Base-by-base conservation (phyloP, 2,888 invertebrate species). In the Sphaerophoria rueppellii region DNA sequence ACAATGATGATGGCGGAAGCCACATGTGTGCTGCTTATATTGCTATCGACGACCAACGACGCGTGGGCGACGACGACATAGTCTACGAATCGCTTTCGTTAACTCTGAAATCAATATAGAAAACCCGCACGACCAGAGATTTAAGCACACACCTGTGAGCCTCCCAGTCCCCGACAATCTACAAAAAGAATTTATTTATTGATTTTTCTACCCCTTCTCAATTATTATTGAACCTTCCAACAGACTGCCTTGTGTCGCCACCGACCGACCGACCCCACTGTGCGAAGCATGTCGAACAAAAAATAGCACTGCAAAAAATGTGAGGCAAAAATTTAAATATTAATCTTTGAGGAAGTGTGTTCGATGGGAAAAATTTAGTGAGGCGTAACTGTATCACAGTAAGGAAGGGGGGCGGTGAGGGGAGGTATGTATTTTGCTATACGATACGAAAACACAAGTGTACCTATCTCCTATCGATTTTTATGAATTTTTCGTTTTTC, bases 301-400 rank as follows among this genome's bases (percentile, higher is more conserved):
- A 48, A 70, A 11, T 9, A n/a, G 55, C 32, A 63, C 40, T 7
- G 40, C 6, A 54, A 57, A 52, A 72, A 75, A 75, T 76, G 72
- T 63, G 46, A 37, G 50, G 50, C 11, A 60, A 57, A 74, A 83
- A 83, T 83, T 83, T 83, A 83, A 83, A 83, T 80, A 76, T 80
- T 83, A 83, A 83, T 83, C 52, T 37, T 37, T 16, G 65, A 16
- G 57, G 71, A 50, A 63, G 60, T 54, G 58, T 78, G 65, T 37
- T 55, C 46, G 57, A 40, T 55, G 57, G 63, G 6, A 57, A 54
- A 24, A 24, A 67, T 67, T 54, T 54, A 54, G 67, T 54, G 48
- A 32, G 54, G 61, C 16, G 69, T 43, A 58, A 67, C 24, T 54
- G 57, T 32, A 40, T 67, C 32, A 24, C 50, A 60, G 74, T 50